Evolutionary conservation across 2,797 vertebrate species (phyloP).

Genomic region (Chrosomus eos): DNA sequence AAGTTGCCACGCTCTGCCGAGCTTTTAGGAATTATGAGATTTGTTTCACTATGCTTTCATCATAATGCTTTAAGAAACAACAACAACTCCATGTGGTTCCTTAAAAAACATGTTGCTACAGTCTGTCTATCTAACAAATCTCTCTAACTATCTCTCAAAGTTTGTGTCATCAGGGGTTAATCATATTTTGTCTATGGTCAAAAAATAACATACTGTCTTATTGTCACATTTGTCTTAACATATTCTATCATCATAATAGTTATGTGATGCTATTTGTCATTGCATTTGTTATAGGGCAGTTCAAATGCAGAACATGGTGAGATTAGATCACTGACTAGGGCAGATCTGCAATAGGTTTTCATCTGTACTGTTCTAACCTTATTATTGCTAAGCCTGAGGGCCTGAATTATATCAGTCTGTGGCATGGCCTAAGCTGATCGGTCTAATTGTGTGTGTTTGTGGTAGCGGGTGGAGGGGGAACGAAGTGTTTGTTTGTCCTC

Average conservation of each 20-base stretch:
- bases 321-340: conserved; percentile 26
- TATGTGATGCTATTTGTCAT: background rate
- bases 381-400: conserved; percentile 38
- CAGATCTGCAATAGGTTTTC: conserved; percentile 27
- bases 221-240: background rate
- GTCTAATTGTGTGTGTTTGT: conserved; percentile 3
- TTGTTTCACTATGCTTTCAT: conserved; percentile 4
- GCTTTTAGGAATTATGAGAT: conserved; percentile 2
- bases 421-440: conserved; percentile 27
- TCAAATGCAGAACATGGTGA: background rate
- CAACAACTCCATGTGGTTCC: background rate
- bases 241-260: conserved; percentile 7
- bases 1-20: background rate
- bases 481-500: conserved; percentile 27
- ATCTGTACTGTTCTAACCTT: conserved; percentile 32
- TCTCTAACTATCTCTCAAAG: background rate
- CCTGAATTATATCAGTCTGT: conserved; percentile 38
- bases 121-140: background rate
- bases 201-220: background rate
- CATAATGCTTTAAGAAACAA: conserved; percentile 6
- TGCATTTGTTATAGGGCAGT: conserved; percentile 5
- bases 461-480: background rate
- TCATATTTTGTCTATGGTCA: background rate
- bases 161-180: background rate
- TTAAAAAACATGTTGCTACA: background rate